Conservation (phyloP, 2,888 invertebrate species). For the Ochropleura leucogaster region DNA sequence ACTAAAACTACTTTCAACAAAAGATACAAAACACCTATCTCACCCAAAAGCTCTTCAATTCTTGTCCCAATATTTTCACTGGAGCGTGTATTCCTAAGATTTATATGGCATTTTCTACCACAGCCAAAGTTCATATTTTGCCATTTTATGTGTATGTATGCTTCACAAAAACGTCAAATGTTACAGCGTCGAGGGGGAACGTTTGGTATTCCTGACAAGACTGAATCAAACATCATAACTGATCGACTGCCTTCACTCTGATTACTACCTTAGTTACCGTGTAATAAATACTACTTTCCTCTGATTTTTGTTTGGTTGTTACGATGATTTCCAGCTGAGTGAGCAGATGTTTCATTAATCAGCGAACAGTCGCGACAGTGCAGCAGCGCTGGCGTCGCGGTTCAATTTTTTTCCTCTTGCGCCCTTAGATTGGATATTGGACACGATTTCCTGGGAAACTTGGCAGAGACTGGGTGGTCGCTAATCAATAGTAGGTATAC, state of each 20-base stretch:
- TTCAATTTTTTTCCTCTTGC: constrained; percentile 89
- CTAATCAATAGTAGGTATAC: constrained; percentile 65
- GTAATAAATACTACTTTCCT: constrained; percentile 45
- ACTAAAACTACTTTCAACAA: background rate
- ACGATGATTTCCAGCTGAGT: constrained; percentile 81
- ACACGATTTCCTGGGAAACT: constrained; percentile 89
- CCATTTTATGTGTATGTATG: constrained; percentile 86
- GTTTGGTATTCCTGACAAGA: constrained; percentile 86
- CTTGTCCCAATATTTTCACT: constrained; percentile 31
- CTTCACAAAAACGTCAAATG: constrained; percentile 90
- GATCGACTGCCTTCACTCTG: constrained; percentile 16
- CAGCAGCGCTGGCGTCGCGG: constrained; percentile 86
- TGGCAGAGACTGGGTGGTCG: constrained; percentile 86
- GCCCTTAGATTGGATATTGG: constrained; percentile 89
- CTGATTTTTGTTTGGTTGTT: constrained; percentile 50
- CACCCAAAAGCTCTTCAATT: background rate
- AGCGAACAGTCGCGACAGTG: constrained; percentile 89
- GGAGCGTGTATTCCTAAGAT: constrained; percentile 51
- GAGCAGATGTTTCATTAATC: constrained; percentile 89
- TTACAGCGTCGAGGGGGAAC: constrained; percentile 89
- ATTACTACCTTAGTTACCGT: constrained; percentile 28
- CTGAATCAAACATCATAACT: constrained; percentile 59
- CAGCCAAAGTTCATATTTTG: constrained; percentile 84
- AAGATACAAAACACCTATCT: background rate
- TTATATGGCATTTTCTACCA: constrained; percentile 65